Base-by-base conservation (phyloP, 2,797 vertebrate species). In the Paramormyrops hopkinsi region DNA sequence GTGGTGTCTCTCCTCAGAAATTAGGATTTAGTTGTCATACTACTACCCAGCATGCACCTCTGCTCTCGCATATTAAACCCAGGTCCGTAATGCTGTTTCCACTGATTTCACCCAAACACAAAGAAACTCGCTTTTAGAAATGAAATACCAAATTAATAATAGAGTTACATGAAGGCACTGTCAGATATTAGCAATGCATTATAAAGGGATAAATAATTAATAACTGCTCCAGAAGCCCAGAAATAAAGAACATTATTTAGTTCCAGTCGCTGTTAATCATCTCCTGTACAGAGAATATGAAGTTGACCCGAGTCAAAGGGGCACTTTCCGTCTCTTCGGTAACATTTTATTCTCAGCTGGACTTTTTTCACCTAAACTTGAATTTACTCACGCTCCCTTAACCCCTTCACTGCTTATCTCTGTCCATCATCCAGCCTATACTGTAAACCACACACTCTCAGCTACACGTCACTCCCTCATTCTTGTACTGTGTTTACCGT, bases 181-280 rank as follows among this genome's bases (percentile, higher is more conserved):
- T 95, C 92, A 88, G 93, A 95, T 95, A 96, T 96, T 96, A 95
- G 93, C 93, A 91, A 93, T 90, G 94, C 95, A 95, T 89, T 89
- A 96, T 96, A 95, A 95, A 95, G 93, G 91, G 92, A 95, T 95
- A 92, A 95, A 96, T 96, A 96, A 96, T 96, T 96, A 93, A 96
- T 96, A 92, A 92, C 93, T 65, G 25, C 48, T 73, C 88, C 83
- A 86, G 82, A 86, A 86, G 88, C 83, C 82, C 51, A 53, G 82
- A 86, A 89, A 86, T 89, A 89, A 86, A 89, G 88, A 65, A 86
- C 82, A 48, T 73, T 86, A 85, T 89, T 90, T 92, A 92, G 93
- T 94, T 94, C 94, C 92, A 90, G 92, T 92, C 92, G 90, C 87
- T 93, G 92, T 94, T 95, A 95, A 95, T 95, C 95, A 92, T 91